Conservation (phyloP, 2,888 invertebrate genomes). For the Latrodectus elegans region DNA sequence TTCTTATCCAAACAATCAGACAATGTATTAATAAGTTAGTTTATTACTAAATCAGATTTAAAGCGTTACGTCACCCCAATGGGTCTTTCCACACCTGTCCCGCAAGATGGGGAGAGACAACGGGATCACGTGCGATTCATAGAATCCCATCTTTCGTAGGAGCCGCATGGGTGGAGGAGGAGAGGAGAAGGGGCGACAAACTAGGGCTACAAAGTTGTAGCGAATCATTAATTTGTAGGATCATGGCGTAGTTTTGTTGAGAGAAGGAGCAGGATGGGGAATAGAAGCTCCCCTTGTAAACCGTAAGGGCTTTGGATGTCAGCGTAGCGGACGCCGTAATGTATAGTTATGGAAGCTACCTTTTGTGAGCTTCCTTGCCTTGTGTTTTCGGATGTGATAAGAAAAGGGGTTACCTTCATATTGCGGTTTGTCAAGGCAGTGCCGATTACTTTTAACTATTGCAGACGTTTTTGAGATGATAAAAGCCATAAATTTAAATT, state of each 20-base stretch:
- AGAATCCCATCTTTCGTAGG: not conserved
- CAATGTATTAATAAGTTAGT: too few relatives aligned
- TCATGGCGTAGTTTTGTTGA: conserved; percentile 26
- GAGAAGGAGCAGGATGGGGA: not conserved
- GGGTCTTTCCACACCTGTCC: not conserved
- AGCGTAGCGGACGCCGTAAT: conserved; percentile 46
- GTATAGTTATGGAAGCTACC: conserved; percentile 55
- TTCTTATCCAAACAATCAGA: too few relatives aligned
- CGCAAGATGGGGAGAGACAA: not conserved
- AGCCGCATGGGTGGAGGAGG: not conserved
- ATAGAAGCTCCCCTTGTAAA: not conserved
- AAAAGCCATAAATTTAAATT: too few relatives aligned
- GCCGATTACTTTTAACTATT: too few relatives aligned
- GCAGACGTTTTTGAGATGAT: too few relatives aligned
- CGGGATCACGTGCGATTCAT: not conserved
- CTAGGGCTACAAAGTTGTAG: conserved; percentile 44
- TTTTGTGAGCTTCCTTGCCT: conserved; percentile 40
- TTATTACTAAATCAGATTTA: too few relatives aligned
- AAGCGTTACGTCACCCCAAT: too few relatives aligned
- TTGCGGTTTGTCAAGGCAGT: not conserved
- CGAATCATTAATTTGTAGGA: conserved; percentile 65
- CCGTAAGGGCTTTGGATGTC: conserved; percentile 34
- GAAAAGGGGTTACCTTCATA: conserved; percentile 9
- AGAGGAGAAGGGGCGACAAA: not conserved
- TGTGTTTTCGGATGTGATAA: conserved; percentile 7